Evolutionary conservation across 2,113 vertebrate genomes (phyloP), one percentile per base, ranked within the genome.

Genomic region (Dipodomys spectabilis): DNA sequence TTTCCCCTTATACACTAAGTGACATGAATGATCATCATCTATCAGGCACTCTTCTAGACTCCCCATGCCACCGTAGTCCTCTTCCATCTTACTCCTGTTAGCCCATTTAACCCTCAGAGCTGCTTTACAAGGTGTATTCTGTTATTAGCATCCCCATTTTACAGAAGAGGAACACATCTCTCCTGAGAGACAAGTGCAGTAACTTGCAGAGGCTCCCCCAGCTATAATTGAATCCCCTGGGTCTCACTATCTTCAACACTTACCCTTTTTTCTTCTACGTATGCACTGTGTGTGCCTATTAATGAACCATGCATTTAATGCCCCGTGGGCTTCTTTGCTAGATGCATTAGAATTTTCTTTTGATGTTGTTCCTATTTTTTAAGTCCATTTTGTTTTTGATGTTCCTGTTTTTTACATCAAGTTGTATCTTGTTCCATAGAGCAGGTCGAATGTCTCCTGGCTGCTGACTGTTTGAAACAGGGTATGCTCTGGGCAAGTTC

Each of bases 281-380:
- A 39, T 53, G 4, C 35, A 32, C 44, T 82, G 11, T 57, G 11
- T 57, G 18, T 62, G 44, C 45, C 44, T 79, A 44, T 22, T 69
- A 32, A 71, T 75, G 62, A 93, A 60, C 10, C 15, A 23, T n/a
- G 20, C n/a, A 22, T 68, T 79, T 94, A 85, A 67, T 65, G n/a
- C 15, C 20, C 12, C 25, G 5, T 10, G 19, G 49, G 25, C 13
- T 79, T 73, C 23, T 68, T 79, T 83, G 53, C n/a, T 65, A 35
- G n/a, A 39, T 92, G 30, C n/a, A 62, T 68, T 68, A 57, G 53
- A 45, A 60, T 74, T 78, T 96, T 28, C 30, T 73, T 77, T 73
- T 86, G 13, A 49, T 53, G 18, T 62, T 39, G 15, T 69, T 74
- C 1, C 16, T 89, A 7, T 82, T 77, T 80, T 77, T 89, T 68